phyloP scores from a whole-genome alignment of 2,888 invertebrate genomes.

The Clistopyga incitator region DNA sequence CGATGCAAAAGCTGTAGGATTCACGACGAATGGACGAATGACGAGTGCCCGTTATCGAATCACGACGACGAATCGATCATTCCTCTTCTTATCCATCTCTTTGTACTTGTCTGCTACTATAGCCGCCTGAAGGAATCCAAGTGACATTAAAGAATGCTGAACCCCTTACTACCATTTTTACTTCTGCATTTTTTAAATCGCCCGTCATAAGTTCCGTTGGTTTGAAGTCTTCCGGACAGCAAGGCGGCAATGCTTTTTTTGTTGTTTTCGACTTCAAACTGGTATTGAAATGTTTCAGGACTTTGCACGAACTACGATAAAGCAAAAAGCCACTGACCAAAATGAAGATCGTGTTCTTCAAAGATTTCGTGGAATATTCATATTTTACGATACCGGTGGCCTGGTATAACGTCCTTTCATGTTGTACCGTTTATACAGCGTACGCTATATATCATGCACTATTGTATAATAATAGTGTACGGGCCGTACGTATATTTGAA shows the following conservation, averaged over 20 bases:
- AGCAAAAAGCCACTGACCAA: background rate
- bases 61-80: constrained; percentile 29
- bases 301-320: background rate
- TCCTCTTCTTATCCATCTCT: constrained; percentile 12
- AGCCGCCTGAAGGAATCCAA: constrained; percentile 42
- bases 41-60: constrained; percentile 45
- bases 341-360: background rate
- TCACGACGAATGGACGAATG: constrained; percentile 28
- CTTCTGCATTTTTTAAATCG: constrained; percentile 60
- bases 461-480: constrained; percentile 24
- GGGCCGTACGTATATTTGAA: constrained; percentile 77
- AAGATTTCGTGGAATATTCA: background rate
- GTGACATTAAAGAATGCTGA: constrained; percentile 71
- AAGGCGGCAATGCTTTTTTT: background rate
- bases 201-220: background rate
- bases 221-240: background rate
- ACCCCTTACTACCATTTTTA: constrained; percentile 13
- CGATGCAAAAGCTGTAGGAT: constrained; percentile 32
- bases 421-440: background rate
- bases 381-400: background rate
- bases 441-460: constrained; percentile 1
- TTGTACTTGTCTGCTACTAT: background rate
- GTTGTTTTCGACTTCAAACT: too few species aligned
- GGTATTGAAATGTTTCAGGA: background rate
- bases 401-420: constrained; percentile 10